These are phyloP conservation scores for Meloidogyne hapla DNA, from an alignment of 1,140 invertebrate genomes.

Conservation along the genomic window DNA sequence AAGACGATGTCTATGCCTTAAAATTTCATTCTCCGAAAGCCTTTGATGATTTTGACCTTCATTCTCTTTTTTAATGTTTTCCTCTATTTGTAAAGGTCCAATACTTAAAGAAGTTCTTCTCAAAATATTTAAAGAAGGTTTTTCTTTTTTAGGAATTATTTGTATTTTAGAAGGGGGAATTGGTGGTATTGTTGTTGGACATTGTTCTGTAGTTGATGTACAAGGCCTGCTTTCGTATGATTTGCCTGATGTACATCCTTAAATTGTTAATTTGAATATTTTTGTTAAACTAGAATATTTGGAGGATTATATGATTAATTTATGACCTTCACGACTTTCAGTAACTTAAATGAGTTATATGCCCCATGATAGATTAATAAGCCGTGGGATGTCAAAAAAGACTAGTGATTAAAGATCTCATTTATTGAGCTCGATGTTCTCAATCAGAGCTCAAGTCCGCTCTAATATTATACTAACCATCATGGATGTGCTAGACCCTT, in stretches of 20 bases:
- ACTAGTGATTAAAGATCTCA: too few relatives aligned
- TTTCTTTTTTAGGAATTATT: neutral
- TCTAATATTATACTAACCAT: too few relatives aligned
- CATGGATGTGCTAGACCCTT: too few relatives aligned
- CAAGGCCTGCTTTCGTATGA: constrained; percentile 17
- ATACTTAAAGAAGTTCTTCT: neutral
- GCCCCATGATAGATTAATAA: too few relatives aligned
- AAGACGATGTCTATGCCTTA: neutral
- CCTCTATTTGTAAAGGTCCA: neutral
- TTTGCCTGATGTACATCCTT: constrained; percentile 10
- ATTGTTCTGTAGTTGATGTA: neutral
- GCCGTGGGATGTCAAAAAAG: too few relatives aligned
- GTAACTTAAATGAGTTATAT: too few relatives aligned
- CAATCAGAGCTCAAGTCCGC: too few relatives aligned
- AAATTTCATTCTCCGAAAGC: neutral
- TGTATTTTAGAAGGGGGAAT: constrained; percentile 18
- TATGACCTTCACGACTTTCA: too few relatives aligned
- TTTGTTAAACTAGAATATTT: too few relatives aligned
- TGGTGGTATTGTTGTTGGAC: constrained; percentile 18
- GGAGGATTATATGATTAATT: too few relatives aligned
- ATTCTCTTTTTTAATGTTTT: neutral
- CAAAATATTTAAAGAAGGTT: neutral
- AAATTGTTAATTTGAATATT: neutral
- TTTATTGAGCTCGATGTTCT: too few relatives aligned
- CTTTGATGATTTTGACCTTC: constrained; percentile 5